Evolutionary conservation across 2,113 vertebrate genomes (phyloP), one percentile per base, ranked within the genome.

Genomic region (Vimba vimba): DNA sequence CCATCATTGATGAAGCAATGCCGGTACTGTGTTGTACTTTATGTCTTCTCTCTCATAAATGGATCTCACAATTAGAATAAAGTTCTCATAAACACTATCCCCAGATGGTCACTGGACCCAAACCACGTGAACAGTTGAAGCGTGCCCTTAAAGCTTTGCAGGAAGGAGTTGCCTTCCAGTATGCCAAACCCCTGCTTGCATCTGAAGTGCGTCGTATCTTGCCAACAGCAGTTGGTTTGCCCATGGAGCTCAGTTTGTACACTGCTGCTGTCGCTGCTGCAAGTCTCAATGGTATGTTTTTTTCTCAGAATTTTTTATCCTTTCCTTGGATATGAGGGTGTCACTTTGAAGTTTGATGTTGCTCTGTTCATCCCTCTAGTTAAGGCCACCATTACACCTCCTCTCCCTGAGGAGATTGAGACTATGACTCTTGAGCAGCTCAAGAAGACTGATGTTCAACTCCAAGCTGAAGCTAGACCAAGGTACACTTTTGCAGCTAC

Each of bases 191-290:
- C 0, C 0, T 96, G 77, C 84, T 96, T 89, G 76, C 88, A 60
- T 86, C 90, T 69, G 95, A 96, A 90, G 43, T 95, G 47, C 93
- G 93, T 0, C 92, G 91, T 30, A 90, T 96, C 43, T 0, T 96
- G 3, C 95, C 96, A 2, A 96, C 94, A 39, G 89, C 86, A 85
- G 84, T 94, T 0, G 96, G 96, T 13, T 30, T 97, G 62, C 96
- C 96, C 0, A 90, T 97, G 91, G 96, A 97, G 60, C 87, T 96
- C 0, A 87, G 93, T 60, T 75, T 92, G 0, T 95, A 94, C 91
- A 87, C 86, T 0, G 85, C 95, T 39, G 95, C 92, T 12, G 92
- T 96, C 76, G 94, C 90, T 88, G 85, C 84, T 6, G 93, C 89
- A 1, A 74, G 73, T 0, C 2, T 89, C 84, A 88, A 86, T 0